Base-by-base conservation (phyloP, 1,140 invertebrate genomes). In the Macrobrachium rosenbergii region DNA sequence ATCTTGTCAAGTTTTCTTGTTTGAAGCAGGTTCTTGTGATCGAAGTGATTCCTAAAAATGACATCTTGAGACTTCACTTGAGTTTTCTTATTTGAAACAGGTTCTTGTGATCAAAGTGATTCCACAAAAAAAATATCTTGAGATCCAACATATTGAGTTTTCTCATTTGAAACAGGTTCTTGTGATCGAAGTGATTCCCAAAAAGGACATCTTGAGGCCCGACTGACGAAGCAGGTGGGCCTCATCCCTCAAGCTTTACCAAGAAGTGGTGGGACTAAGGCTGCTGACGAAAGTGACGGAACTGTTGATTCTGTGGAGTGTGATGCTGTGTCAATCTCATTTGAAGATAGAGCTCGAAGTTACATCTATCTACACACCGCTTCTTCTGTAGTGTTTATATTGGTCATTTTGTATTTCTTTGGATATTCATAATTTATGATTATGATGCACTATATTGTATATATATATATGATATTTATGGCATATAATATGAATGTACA, bases 21-120 rank as follows among this genome's bases (percentile, higher is more conserved):
- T 45, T 83, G 82, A 82, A 82, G 87, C 82, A 84, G 88, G 87
- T 83, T 85, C 73, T 91, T 90, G 78, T 80, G 75, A 89, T 82
- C 75, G 83, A 86, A 37, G 76, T 80, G 7, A 86, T 86, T 23
- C 83, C 83, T 19, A 86, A 86, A 62, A 86, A 86, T 52, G 83
- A 86, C 58, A 86, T 86, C 16, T 67, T 80, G 14, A 45, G 83
- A 72, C 83, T 76, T 21, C 76, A 86, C 83, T 86, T 37, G 28
- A 37, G 28, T 37, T 37, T 37, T 37, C 28, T 37, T 37, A 37
- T 37, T 37, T 37, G 28, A 37, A 37, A 37, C 3, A 37, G 28
- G 28, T 37, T 37, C 28, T 37, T 37, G 28, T 37, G 1, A 37
- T 37, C 60, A 80, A 28, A 28, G 28, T 64, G 75, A 11, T 7